A percentile compares a stretch with the other conserved stretches of the same genome.
Evolutionary conservation across 64 coral and sea anemone genomes (phyloP).

Genomic region (Trachythela sp.): DNA sequence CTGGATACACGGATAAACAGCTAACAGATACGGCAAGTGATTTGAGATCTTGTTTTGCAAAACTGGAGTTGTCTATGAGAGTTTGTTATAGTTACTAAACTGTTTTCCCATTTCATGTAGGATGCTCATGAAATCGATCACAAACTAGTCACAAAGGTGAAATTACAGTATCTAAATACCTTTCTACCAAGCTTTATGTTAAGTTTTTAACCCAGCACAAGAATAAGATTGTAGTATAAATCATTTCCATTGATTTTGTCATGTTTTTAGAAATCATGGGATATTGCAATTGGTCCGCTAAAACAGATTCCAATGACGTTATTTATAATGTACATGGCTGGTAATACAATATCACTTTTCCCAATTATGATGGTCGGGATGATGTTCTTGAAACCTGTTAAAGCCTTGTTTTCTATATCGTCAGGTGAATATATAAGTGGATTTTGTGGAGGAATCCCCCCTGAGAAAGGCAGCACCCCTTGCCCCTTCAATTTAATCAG

Average conservation of each 20-base stretch:
- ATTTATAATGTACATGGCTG: constrained; percentile 99
- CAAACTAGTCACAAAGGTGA: constrained; percentile 11
- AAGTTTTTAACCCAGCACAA: no score
- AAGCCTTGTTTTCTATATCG: constrained; percentile 81
- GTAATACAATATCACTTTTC: constrained; percentile 94
- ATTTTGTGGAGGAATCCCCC: no score
- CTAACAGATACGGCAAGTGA: neutral
- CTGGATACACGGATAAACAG: constrained; percentile 8
- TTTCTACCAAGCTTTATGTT: no score
- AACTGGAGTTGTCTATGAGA: no score
- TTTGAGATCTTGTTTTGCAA: neutral
- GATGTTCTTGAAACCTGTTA: constrained; percentile 96
- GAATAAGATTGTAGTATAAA: neutral
- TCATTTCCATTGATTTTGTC: neutral
- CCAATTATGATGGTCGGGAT: constrained; percentile 99
- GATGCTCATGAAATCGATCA: constrained; percentile 20
- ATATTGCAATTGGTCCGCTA: constrained; percentile 91
- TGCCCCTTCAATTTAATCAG: no score
- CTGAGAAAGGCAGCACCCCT: no score
- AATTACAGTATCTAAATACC: neutral
- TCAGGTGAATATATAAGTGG: no score
- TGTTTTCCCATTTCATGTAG: neutral
- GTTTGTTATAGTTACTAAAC: no score
- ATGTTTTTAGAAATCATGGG: constrained; percentile 89
- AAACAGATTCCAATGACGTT: constrained; percentile 98